Evolutionary conservation across 2,113 vertebrate species (phyloP), one percentile per base, ranked within the genome.

Genomic region (Thomomys bottae): DNA sequence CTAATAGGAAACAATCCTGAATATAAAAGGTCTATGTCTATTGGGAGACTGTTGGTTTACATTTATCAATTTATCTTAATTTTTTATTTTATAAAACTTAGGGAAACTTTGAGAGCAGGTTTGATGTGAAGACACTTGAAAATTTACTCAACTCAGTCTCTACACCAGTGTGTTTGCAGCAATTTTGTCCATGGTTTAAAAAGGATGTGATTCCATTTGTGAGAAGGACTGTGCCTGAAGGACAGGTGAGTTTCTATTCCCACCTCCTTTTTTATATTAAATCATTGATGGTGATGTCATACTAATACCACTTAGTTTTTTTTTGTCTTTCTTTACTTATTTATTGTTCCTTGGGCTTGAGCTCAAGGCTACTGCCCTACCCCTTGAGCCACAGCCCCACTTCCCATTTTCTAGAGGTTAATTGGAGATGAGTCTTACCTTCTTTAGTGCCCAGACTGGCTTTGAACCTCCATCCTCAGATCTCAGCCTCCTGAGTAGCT

Each of bases 171-270:
- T 97, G 98, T 23, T 97, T 98, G 79, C 97, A 97, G 94, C 97
- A 98, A 32, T 97, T 99, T 2, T 98, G 98, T 76, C 97, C 96
- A 1, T 99, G 99, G 99, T 97, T 99, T 84, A 98, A 98, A 97
- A 98, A 98, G 8, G 97, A 98, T 7, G 96, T 99, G 90, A 98
- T 99, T 82, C 99, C 99, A 5, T 99, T 99, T 90, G 95, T 99
- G 40, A 98, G 98, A 95, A 98, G 95, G 68, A 96, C 90, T 84
- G 94, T 99, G 8, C 99, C 99, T 32, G 96, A 97, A 68, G 99
- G 98, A 95, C 98, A 99, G 98, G 99, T 99, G 94, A 96, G 83
- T 75, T 6, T 49, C 21, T 30, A 38, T 70, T 30, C 8, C 6
- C 63, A 7, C 84, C 54, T 79, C 38, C 1, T 8, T 26, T 81